These are phyloP conservation scores for Chaenogobius annularis DNA, from an alignment of 2,113 vertebrate genomes.

Conservation along the genomic window DNA sequence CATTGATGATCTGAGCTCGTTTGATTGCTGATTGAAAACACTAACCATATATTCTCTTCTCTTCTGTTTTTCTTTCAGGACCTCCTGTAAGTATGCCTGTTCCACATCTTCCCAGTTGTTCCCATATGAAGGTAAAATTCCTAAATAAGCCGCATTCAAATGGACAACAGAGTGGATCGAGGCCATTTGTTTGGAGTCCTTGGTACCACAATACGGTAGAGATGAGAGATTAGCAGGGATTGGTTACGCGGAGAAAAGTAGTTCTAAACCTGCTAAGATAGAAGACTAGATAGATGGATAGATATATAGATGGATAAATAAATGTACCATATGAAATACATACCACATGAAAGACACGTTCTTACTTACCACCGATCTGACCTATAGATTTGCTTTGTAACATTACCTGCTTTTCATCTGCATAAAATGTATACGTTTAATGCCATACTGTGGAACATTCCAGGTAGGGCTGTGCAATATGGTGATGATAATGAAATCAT, in stretches of 20 bases:
- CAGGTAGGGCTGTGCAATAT: no score
- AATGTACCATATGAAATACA: no score
- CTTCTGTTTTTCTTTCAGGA: conserved; percentile 78
- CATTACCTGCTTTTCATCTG: no score
- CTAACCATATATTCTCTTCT: conserved; percentile 38
- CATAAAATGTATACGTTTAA: no score
- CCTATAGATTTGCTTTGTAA: no score
- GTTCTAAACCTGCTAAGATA: neutral
- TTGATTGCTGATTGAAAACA: conserved; percentile 47
- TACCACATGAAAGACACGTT: no score
- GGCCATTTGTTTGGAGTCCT: neutral
- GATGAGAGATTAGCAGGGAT: neutral
- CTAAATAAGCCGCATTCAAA: neutral
- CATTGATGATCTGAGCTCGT: conserved; percentile 36
- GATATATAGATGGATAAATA: no score
- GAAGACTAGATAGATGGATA: no score
- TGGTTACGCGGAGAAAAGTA: neutral
- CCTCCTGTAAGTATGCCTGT: conserved; percentile 93
- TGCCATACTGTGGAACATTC: no score
- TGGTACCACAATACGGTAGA: neutral
- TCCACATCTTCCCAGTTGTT: conserved; percentile 53
- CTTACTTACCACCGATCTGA: no score
- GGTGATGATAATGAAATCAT: no score
- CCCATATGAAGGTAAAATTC: conserved; percentile 57
- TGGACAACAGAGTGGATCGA: neutral